phyloP scores from a whole-genome alignment of 2,888 invertebrate genomes.

The Dysmachus trigonus region DNA sequence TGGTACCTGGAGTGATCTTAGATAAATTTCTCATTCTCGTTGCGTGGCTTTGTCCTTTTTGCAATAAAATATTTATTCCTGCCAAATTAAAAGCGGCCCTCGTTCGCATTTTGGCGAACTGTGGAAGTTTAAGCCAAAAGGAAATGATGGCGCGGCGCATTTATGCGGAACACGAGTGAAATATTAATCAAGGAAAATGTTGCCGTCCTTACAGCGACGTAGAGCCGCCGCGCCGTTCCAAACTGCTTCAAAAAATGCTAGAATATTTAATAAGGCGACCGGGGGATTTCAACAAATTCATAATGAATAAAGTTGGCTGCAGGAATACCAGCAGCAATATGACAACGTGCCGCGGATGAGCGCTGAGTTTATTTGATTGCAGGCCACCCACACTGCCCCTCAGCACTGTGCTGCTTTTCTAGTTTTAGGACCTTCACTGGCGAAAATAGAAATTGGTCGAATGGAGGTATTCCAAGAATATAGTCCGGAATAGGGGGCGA shows the following conservation, averaged over 20 bases:
- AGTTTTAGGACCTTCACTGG: neutral
- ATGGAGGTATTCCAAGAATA: neutral
- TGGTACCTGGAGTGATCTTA: neutral
- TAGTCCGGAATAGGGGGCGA: neutral
- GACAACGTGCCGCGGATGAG: neutral
- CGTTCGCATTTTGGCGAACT: neutral
- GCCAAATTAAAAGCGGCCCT: slow-evolving; percentile 16
- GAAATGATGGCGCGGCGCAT: neutral
- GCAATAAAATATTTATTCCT: slow-evolving; percentile 36
- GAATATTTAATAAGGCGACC: slow-evolving; percentile 12
- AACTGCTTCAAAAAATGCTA: neutral
- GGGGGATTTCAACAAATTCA: neutral
- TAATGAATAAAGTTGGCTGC: neutral
- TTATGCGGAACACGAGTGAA: slow-evolving; percentile 28
- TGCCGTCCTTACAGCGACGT: neutral
- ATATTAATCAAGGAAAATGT: slow-evolving; percentile 1
- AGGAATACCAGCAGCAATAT: neutral
- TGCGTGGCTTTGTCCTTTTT: slow-evolving; percentile 24
- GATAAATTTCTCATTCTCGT: slow-evolving; percentile 32
- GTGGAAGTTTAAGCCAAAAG: neutral
- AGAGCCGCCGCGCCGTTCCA: no score
- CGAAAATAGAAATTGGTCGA: neutral
- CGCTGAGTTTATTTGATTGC: neutral
- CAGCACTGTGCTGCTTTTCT: neutral
- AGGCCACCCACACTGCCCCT: neutral